These are phyloP conservation scores for Anabas testudineus DNA, from an alignment of 2,797 vertebrate species.

Conservation along the genomic window DNA sequence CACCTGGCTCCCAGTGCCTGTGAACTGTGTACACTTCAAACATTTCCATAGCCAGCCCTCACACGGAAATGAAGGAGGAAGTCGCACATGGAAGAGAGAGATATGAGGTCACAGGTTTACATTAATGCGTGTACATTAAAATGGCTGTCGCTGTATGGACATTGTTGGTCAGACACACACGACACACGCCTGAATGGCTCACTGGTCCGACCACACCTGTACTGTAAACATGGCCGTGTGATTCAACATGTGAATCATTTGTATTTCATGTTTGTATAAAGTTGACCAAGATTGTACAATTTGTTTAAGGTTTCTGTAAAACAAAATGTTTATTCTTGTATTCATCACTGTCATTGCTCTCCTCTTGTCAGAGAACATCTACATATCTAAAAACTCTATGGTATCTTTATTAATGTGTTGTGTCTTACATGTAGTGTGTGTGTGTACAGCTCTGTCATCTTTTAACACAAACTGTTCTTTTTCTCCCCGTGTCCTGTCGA, in stretches of 20 bases:
- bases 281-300: no score
- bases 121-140: conserved; percentile 15
- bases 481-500: not conserved
- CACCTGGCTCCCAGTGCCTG: conserved; percentile 65
- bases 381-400: conserved; percentile 4
- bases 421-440: not conserved
- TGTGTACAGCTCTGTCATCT: not conserved
- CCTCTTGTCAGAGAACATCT: conserved; percentile 15
- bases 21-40: conserved; percentile 84
- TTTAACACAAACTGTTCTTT: conserved; percentile 1
- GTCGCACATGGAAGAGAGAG: conserved; percentile 48
- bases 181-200: conserved; percentile 18
- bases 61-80: conserved; percentile 81
- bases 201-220: conserved; percentile 49
- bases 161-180: not conserved
- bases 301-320: no score
- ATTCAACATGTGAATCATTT: not conserved
- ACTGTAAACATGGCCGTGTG: conserved; percentile 41
- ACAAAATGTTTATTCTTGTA: no score
- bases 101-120: conserved; percentile 8
- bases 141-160: not conserved
- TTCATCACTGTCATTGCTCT: not conserved
- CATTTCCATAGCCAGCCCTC: conserved; percentile 81
- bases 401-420: conserved; percentile 1
- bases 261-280: no score